phyloP scores from a whole-genome alignment of 2,797 vertebrate species.

The Cebuella pygmaea region DNA sequence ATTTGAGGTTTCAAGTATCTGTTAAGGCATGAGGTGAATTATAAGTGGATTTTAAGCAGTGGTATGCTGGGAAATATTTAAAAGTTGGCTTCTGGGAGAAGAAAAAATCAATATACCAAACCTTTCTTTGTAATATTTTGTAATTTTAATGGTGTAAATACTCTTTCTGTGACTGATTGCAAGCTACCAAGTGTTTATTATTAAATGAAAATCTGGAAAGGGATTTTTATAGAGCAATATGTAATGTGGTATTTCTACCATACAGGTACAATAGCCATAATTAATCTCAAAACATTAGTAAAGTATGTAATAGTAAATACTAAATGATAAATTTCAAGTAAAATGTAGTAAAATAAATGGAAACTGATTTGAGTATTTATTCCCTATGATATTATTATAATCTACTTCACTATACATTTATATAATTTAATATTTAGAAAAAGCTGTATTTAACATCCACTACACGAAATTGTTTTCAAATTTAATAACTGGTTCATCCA shows the following conservation, averaged over 20 bases:
- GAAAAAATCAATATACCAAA: not conserved
- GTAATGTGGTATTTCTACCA: not conserved
- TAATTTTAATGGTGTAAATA: not conserved
- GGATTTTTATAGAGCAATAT: not conserved
- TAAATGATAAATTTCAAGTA: not conserved
- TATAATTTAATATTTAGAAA: not conserved
- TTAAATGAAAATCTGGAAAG: not conserved
- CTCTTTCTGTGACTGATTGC: not conserved
- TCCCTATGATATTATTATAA: not conserved
- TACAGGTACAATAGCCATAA: not conserved
- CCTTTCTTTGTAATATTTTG: not conserved
- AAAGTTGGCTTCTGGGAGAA: not conserved
- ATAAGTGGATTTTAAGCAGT: not conserved
- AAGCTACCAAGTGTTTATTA: not conserved
- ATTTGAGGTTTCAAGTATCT: not conserved
- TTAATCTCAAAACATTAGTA: not conserved
- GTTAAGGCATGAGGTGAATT: not conserved
- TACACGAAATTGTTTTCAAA: not conserved
- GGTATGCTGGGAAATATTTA: not conserved
- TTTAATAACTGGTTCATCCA: not conserved
- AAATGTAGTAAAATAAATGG: not conserved
- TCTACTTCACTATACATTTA: not conserved
- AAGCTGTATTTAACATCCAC: not conserved
- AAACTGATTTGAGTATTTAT: not conserved
- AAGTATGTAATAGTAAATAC: not conserved